These are phyloP conservation scores for Melanotaenia maccullochi DNA, from an alignment of 2,797 vertebrate genomes.

Conservation along the genomic window DNA sequence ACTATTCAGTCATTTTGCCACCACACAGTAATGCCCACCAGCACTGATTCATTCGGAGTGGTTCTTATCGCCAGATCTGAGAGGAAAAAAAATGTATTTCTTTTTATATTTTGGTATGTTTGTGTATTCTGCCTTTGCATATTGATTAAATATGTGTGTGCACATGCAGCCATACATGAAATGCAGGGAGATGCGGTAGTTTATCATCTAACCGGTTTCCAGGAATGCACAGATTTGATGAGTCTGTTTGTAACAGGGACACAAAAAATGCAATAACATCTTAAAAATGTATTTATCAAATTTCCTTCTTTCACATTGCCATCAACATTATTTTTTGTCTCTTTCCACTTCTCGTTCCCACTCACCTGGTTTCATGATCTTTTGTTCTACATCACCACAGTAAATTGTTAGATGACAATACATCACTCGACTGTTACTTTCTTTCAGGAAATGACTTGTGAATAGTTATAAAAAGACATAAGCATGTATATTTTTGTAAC, in stretches of 20 bases:
- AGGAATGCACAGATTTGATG: constrained; percentile 27
- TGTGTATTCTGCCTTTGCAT: not conserved
- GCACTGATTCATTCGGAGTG: not conserved
- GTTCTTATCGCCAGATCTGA: not conserved
- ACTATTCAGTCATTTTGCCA: constrained; percentile 11
- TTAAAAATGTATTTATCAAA: constrained; percentile 3
- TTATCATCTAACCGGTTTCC: constrained; percentile 43
- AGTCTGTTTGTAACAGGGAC: not conserved
- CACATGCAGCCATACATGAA: constrained; percentile 44
- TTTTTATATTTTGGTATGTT: not conserved
- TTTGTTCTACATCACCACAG: not conserved
- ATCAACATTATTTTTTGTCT: not conserved
- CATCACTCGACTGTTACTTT: no score
- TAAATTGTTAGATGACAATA: not conserved
- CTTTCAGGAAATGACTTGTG: no score
- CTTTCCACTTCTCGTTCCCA: constrained; percentile 8
- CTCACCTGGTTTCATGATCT: constrained; percentile 17
- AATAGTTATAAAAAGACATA: no score
- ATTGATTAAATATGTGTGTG: not conserved
- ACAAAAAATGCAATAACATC: constrained; percentile 27
- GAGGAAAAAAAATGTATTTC: not conserved
- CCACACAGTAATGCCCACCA: constrained; percentile 1
- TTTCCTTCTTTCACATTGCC: constrained; percentile 4
- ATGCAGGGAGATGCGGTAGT: constrained; percentile 48
- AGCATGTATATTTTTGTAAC: no score